Percentiles rank a stretch among this genome's conserved stretches.
Conservation (phyloP, 2,797 vertebrate species). For the Rhinella marina region DNA sequence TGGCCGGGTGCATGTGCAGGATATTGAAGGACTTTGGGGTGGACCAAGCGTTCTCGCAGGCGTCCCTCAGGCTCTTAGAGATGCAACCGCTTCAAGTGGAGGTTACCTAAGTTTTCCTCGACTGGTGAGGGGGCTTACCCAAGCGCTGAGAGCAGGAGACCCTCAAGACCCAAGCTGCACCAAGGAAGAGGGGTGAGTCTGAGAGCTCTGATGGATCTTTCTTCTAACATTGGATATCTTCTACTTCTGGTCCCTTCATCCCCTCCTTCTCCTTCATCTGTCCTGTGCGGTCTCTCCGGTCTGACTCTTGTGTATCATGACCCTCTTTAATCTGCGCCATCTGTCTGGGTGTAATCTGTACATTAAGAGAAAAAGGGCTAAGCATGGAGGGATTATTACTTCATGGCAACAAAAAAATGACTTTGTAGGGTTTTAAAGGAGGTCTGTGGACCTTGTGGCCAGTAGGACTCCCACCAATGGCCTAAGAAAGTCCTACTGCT, state of each 20-base stretch:
- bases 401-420: neutral
- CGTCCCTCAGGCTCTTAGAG: constrained; percentile 61
- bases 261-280: neutral
- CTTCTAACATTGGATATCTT: too few species aligned
- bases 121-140: constrained; percentile 62
- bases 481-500: neutral
- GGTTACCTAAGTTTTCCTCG: constrained; percentile 65
- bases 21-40: constrained; percentile 64
- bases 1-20: constrained; percentile 60
- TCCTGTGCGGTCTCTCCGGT: neutral
- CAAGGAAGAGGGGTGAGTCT: constrained; percentile 43
- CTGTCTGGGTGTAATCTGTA: constrained; percentile 53
- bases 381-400: constrained; percentile 39
- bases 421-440: neutral
- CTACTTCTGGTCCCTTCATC: neutral
- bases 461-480: neutral
- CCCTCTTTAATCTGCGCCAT: constrained; percentile 55
- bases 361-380: constrained; percentile 19
- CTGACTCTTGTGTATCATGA: constrained; percentile 31
- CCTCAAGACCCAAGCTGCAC: neutral
- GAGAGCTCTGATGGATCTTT: neutral
- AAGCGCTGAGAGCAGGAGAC: constrained; percentile 48
- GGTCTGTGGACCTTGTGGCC: neutral
- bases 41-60: constrained; percentile 48
- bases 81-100: constrained; percentile 60